A percentile compares a stretch with the other conserved stretches of the same genome.
phyloP scores from a whole-genome alignment of 37 sponge, comb jelly and placozoan genomes.

The Lycopodina hypogea region DNA sequence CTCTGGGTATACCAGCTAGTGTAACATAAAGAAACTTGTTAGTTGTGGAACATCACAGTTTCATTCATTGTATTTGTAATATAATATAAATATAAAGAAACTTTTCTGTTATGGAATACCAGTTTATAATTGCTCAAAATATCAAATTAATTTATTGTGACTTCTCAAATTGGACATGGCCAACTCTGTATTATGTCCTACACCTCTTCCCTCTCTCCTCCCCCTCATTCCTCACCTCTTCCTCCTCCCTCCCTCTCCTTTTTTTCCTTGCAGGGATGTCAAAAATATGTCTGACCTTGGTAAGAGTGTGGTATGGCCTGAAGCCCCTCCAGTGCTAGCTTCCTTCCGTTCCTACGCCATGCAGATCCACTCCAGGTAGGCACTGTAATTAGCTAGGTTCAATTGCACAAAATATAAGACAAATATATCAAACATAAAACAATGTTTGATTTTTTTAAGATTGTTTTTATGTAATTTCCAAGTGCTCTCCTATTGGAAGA shows the following conservation, averaged over 20 bases:
- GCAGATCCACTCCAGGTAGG: slow-evolving; percentile 55
- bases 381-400: background rate
- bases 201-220: background rate
- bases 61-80: no score
- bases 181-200: background rate
- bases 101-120: no score
- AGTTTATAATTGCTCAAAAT: no score
- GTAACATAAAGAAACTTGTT: no score
- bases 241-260: slow-evolving; percentile 10
- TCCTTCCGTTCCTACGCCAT: slow-evolving; percentile 28
- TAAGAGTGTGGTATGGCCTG: slow-evolving; percentile 68
- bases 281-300: slow-evolving; percentile 66
- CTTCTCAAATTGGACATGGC: no score
- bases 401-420: no score
- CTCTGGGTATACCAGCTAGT: no score
- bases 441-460: background rate
- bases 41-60: no score
- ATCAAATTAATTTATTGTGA: no score
- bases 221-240: background rate
- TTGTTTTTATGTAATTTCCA: background rate
- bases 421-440: background rate
- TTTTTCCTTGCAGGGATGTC: slow-evolving; percentile 46
- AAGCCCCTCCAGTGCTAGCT: slow-evolving; percentile 64
- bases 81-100: no score
- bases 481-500: no score